A percentile compares a stretch with the other conserved stretches of the same genome.
These are phyloP conservation scores for Bombyx mori DNA, from an alignment of 1,140 invertebrate species.

Conservation along the genomic window DNA sequence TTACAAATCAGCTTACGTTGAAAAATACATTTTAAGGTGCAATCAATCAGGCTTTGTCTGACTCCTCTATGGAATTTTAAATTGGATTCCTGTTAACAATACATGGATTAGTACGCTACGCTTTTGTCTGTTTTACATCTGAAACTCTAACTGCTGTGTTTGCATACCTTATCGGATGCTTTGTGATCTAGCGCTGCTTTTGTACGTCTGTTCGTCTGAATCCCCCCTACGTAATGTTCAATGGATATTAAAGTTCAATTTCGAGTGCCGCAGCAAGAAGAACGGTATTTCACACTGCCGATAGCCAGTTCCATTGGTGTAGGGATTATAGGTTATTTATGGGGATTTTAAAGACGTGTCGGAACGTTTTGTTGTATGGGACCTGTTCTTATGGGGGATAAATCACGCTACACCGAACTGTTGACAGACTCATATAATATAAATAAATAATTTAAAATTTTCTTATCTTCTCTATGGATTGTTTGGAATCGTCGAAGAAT, in stretches of 20 bases:
- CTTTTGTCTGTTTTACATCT: constrained; percentile 38
- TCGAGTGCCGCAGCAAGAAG: constrained; percentile 7
- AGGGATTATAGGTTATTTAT: constrained; percentile 52
- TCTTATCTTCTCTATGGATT: too few relatives aligned
- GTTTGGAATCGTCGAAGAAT: too few relatives aligned
- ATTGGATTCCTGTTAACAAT: constrained; percentile 64
- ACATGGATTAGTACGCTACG: constrained; percentile 47
- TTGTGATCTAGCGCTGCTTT: constrained; percentile 20
- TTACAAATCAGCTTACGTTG: background rate
- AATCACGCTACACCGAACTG: constrained; percentile 11
- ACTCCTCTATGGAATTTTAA: constrained; percentile 55
- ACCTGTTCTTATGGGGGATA: constrained; percentile 14
- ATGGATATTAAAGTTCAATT: constrained; percentile 5
- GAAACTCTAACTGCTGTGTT: constrained; percentile 5
- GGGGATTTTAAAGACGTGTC: constrained; percentile 31
- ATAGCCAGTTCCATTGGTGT: constrained; percentile 33
- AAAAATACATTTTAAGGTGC: constrained; percentile 39
- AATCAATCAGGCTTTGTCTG: constrained; percentile 64
- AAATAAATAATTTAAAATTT: too few relatives aligned
- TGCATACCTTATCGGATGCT: constrained; percentile 10
- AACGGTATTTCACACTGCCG: constrained; percentile 29
- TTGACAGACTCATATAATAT: constrained; percentile 14
- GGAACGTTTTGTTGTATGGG: constrained; percentile 22
- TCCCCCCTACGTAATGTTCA: constrained; percentile 19
- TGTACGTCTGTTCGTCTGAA: background rate